A percentile compares a stretch with the other conserved stretches of the same genome.
Conservation (phyloP, 2,113 vertebrate species). For the Herpailurus yagouaroundi region DNA sequence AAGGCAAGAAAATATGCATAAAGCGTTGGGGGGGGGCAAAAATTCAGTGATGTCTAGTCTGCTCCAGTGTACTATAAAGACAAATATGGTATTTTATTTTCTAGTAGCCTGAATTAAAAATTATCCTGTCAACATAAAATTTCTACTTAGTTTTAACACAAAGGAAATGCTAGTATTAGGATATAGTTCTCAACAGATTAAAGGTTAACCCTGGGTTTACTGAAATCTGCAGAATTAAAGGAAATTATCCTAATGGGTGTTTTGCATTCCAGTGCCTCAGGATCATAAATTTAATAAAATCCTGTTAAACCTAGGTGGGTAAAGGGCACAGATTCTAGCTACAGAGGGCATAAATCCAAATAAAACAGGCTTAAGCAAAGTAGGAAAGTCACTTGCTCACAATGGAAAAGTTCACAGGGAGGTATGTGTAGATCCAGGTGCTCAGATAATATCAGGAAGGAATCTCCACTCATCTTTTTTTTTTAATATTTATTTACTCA, state of each 20-base stretch:
- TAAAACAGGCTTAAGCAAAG: not conserved
- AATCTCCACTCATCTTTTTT: not conserved
- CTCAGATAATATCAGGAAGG: not conserved
- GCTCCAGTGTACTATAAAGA: not conserved
- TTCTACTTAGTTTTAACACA: not conserved
- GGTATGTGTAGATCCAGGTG: not conserved
- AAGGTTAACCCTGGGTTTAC: not conserved
- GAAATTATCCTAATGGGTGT: not conserved
- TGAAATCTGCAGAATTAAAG: not conserved
- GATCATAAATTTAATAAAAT: slow-evolving; percentile 28
- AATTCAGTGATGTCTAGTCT: not conserved
- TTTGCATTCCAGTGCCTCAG: not conserved
- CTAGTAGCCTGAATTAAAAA: slow-evolving; percentile 28
- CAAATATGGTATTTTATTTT: not conserved
- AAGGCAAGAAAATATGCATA: not conserved
- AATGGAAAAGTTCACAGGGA: not conserved
- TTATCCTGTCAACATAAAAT: not conserved
- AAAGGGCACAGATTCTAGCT: not conserved
- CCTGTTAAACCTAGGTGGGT: not conserved
- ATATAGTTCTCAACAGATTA: not conserved
- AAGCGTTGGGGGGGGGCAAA: not conserved
- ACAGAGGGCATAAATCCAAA: not conserved
- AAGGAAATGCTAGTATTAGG: not conserved
- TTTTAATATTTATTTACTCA: no score
- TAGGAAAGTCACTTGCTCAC: not conserved